Conservation (phyloP, 2,113 vertebrate genomes). For the Podiceps cristatus region DNA sequence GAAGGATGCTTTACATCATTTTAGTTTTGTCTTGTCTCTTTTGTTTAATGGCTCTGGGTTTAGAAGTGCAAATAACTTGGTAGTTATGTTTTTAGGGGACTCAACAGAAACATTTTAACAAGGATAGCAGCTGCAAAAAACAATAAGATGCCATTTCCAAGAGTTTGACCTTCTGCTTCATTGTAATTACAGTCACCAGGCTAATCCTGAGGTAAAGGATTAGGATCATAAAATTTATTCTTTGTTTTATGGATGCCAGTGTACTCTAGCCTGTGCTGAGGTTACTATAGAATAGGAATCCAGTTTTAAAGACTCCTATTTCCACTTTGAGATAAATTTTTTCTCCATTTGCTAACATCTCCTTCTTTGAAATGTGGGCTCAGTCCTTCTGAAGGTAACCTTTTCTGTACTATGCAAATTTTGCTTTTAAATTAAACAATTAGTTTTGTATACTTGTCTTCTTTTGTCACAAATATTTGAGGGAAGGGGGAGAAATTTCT, state of each 20-base stretch:
- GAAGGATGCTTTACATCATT: neutral
- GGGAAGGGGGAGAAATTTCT: slow-evolving; percentile 13
- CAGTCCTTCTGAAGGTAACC: neutral
- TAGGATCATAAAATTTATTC: neutral
- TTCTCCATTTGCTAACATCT: neutral
- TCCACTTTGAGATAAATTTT: neutral
- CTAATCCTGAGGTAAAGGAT: neutral
- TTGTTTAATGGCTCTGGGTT: neutral
- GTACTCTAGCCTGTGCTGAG: neutral
- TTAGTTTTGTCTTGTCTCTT: neutral
- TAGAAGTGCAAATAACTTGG: neutral
- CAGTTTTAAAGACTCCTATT: neutral
- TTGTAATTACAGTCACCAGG: neutral
- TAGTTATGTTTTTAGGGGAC: neutral
- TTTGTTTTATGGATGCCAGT: neutral
- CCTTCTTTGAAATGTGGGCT: neutral
- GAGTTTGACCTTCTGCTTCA: neutral
- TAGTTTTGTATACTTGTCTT: neutral
- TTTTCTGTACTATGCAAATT: slow-evolving; percentile 17
- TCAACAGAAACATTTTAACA: neutral
- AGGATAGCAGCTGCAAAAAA: neutral
- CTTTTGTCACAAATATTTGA: slow-evolving; percentile 13
- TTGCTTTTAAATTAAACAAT: neutral
- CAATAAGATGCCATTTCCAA: neutral
- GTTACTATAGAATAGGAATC: neutral